phyloP scores from a whole-genome alignment of 2,888 invertebrate genomes.

The Isotomurus palustris region DNA sequence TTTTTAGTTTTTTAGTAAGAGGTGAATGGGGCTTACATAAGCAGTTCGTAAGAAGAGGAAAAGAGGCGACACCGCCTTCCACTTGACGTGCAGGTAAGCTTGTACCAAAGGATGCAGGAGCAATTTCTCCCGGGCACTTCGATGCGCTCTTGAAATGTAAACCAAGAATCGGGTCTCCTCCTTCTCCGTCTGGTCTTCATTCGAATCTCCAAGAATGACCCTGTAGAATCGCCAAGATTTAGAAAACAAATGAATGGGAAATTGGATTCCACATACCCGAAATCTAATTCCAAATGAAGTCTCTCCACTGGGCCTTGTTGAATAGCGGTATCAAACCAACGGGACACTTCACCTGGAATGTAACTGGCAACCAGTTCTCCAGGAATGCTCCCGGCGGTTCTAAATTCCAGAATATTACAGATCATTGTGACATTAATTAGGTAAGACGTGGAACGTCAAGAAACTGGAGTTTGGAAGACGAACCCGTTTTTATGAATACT shows the following conservation, averaged over 20 bases:
- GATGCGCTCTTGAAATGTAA: conserved; percentile 11
- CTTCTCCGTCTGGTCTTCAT: background rate
- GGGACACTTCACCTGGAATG: background rate
- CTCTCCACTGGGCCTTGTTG: background rate
- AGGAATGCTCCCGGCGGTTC: too few species aligned
- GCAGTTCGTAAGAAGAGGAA: conserved; percentile 69
- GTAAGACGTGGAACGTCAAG: too few species aligned
- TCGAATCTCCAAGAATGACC: background rate
- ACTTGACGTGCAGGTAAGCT: conserved; percentile 77
- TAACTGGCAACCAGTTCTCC: background rate
- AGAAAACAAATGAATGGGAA: background rate
- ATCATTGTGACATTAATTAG: too few species aligned
- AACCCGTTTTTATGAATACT: background rate
- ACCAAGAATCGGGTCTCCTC: conserved; percentile 17
- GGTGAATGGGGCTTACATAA: conserved; percentile 51
- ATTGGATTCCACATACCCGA: background rate
- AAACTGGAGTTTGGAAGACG: too few species aligned
- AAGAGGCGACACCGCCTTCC: conserved; percentile 78
- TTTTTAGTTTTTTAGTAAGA: background rate
- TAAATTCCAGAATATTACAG: too few species aligned
- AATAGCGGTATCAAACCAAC: background rate
- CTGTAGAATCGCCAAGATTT: background rate
- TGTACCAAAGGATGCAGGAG: conserved; percentile 79
- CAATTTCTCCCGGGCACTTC: conserved; percentile 66
- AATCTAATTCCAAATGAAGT: background rate